Evolutionary conservation across 2,888 invertebrate genomes (phyloP), one percentile per base, ranked within the genome.

Genomic region (Drosophila algonquin): DNA sequence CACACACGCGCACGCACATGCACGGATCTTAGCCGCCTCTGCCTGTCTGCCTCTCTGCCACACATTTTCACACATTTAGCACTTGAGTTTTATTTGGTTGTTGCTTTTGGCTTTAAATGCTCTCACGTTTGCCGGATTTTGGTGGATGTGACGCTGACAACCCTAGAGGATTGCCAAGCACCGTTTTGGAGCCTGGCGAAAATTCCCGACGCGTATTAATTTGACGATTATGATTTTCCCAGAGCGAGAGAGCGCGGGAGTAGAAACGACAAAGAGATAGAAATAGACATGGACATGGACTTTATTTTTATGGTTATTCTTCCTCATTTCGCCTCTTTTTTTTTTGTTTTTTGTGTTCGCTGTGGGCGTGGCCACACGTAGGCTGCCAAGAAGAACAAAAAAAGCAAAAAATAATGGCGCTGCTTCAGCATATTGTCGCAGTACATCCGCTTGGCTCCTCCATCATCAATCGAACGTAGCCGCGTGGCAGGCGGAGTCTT

Each of bases 211-310:
- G 74, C 70, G 73, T 84, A 73, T 89, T 84, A 83, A 89, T 83
- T 83, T 87, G 73, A 89, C 73, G 89, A 87, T 89, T 84, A 84
- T 84, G 81, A 87, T 87, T 84, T 89, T 75, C 78, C 54, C 74
- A 64, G 45, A 21, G 55, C n/a, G 21, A 64, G 48, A 21, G 55
- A 18, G n/a, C n/a, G n/a, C n/a, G n/a, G 1, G 18, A 18, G 18
- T 1, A 18, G 18, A 1, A 18, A 18, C 18, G 18, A 18, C 18
- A 1, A 18, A 65, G 69, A 24, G 12, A 47, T 63, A 10, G 7
- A 63, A 8, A 30, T 30, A 63, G 12, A 35, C 10, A 35, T 35
- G 5, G 12, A 12, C 35, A 14, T 7, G 7, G 1, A 1, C 27
- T 24, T 21, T 24, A 14, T 8, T 47, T 47, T 18, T 8, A 6